Base-by-base conservation (phyloP, 2,113 vertebrate genomes). In the Rallus limicola region DNA sequence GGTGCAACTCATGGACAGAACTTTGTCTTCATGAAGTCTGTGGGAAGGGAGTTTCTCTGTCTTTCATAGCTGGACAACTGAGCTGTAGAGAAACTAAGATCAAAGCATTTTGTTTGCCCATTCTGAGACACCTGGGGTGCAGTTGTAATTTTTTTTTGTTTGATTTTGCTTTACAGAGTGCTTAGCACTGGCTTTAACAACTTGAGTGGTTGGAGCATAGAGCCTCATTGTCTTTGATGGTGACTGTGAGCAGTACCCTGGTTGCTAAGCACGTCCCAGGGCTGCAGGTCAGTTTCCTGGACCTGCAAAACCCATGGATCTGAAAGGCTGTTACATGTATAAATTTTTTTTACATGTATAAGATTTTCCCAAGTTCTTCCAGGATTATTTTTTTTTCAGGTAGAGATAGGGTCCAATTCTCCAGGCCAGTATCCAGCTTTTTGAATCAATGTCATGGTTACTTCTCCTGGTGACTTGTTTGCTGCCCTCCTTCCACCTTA, bases 131-230 rank as follows among this genome's bases (percentile, higher is more conserved):
- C 38, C 56, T 40, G 18, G 5, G 18, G 11, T 33, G 34, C 2
- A 1, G 36, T 38, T 85, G 69, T 40, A 21, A 3, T 31, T 65
- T 78, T 29, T 29, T 46, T 48, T 79, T 55, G 36, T 75, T 65
- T 71, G 8, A n/a, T 85, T 84, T 85, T 59, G 14, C 68, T 68
- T 77, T 90, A 67, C 40, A 31, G 33, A 40, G 36, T 3, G 6
- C 15, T 82, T 34, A 14, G 21, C 8, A 11, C 50, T 88, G 34
- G 26, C 59, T 76, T 68, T 68, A 84, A 52, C 17, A 21, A 11
- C 11, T 15, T 38, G 4, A 1, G 1, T 60, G 3, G 5, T 7
- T 70, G 76, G 50, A 65, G 6, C 0, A 1, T 34, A 72, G 31
- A 82, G 29, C 28, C 50, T 65, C 3, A 0, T 5, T 5, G 11